Base-by-base conservation (phyloP, 2,888 invertebrate genomes). In the Tetanocera ferruginea region DNA sequence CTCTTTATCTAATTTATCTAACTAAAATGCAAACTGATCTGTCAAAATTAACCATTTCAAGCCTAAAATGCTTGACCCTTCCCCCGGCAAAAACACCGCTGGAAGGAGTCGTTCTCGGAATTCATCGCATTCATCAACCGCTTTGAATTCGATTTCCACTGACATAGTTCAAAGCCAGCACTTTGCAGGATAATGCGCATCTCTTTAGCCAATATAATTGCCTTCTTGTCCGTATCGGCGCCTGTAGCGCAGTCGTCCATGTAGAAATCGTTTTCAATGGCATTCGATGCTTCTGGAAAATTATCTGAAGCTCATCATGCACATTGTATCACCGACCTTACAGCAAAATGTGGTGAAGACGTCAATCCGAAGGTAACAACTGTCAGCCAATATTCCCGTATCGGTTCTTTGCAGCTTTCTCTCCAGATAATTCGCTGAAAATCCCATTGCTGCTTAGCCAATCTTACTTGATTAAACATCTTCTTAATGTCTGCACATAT, bases 161-260 rank as follows among this genome's bases (percentile, higher is more conserved):
- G 6, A 37, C 8, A 37, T 8, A 43, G 43, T 6, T 43, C 43
- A 14, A 43, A 23, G 1, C 55, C 55, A 55, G 55, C 23, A 23
- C 31, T 34, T 64, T 64, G n/a, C 5, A 64, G 28, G 3, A 64
- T 62, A 23, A 5, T 11, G 5, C 34, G 8, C n/a, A 28, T 28
- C 6, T 28, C 64, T 43, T 74, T 76, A 0, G 76, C 73, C 23
- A 78, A 62, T 11, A 62, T 3, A 11, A 77, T 76, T 8, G 77
- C 76, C 23, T 64, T 49, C 0, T 17, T n/a, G 34, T 73, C 71
- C 25, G 25, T 37, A 2, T 49, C 64, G 2, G 57, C 71, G 14
- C 79, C 74, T 8, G 78, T 76, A 0, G 43, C 60, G 34, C 77
- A 76, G 62, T 80, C 79, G 28, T 79, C 72, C 77, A 79, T 75